phyloP scores from a whole-genome alignment of 2,888 invertebrate species.

The Agriopis aurantiaria region DNA sequence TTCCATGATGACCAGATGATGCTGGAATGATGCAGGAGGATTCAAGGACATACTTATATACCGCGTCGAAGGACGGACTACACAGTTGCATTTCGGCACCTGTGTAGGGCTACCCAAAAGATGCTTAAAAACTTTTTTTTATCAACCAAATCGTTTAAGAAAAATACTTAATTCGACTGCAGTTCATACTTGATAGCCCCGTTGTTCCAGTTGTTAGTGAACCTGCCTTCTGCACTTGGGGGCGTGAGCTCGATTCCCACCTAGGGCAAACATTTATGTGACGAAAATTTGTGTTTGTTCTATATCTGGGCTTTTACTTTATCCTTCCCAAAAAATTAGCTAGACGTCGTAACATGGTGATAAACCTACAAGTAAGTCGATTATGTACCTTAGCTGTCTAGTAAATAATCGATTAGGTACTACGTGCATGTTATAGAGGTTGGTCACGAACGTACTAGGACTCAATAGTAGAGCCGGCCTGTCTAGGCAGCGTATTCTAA shows the following conservation, averaged over 20 bases:
- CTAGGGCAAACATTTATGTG: too few relatives aligned
- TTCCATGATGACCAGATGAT: slow-evolving; percentile 60
- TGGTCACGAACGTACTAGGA: neutral
- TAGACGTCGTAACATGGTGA: too few relatives aligned
- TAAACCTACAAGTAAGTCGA: neutral
- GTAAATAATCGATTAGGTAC: neutral
- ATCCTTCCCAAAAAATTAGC: too few relatives aligned
- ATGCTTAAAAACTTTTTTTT: neutral
- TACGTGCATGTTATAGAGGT: neutral
- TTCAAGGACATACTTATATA: slow-evolving; percentile 77
- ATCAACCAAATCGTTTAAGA: neutral
- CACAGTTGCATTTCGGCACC: slow-evolving; percentile 40
- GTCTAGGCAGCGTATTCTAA: too few relatives aligned
- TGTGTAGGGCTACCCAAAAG: slow-evolving; percentile 57
- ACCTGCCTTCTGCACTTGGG: too few relatives aligned
- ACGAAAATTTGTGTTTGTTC: too few relatives aligned
- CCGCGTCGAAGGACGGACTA: slow-evolving; percentile 37
- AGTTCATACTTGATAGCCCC: too few relatives aligned
- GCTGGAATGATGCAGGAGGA: slow-evolving; percentile 57
- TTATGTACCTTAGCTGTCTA: neutral
- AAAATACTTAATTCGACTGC: too few relatives aligned
- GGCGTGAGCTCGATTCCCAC: too few relatives aligned
- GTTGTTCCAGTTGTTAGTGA: too few relatives aligned
- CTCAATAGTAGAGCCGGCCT: neutral
- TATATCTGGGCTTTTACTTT: too few relatives aligned